A percentile compares a stretch with the other conserved stretches of the same genome.
Conservation (phyloP, 2,888 invertebrate genomes). For the Ptilodon capucinus region DNA sequence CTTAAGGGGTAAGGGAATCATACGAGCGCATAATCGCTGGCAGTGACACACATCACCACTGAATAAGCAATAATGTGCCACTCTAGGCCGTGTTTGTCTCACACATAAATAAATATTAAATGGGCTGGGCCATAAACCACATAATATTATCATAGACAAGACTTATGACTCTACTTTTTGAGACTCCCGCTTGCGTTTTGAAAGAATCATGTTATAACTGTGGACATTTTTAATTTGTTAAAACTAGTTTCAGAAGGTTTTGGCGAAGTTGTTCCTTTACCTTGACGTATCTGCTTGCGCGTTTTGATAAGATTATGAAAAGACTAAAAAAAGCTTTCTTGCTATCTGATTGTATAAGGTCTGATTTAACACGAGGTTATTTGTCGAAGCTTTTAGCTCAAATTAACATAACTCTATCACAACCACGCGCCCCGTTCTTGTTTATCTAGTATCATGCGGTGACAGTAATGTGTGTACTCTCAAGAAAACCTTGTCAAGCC, state of each 20-base stretch:
- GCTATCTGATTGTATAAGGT: background rate
- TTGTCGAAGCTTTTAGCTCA: conserved; percentile 39
- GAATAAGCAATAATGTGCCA: conserved; percentile 59
- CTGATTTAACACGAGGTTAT: background rate
- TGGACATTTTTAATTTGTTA: background rate
- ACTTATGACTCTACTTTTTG: background rate
- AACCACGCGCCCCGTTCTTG: background rate
- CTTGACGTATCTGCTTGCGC: background rate
- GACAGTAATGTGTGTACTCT: background rate
- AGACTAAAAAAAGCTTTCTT: background rate
- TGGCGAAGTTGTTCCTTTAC: background rate
- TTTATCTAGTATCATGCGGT: background rate
- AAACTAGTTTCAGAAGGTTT: background rate
- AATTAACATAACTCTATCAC: conserved; percentile 4
- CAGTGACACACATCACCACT: conserved; percentile 70
- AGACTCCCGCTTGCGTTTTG: background rate
- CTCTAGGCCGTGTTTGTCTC: conserved; percentile 53
- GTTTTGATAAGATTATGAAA: background rate
- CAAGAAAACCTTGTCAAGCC: conserved; percentile 4
- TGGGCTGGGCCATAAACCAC: conserved; percentile 36
- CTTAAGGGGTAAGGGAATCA: conserved; percentile 57
- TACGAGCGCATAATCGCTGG: conserved; percentile 62
- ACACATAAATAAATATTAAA: conserved; percentile 59
- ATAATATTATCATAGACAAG: background rate
- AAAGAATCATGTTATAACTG: background rate